A percentile compares a stretch with the other conserved stretches of the same genome.
Conservation (phyloP, 1,140 invertebrate genomes). For the Formica exsecta region DNA sequence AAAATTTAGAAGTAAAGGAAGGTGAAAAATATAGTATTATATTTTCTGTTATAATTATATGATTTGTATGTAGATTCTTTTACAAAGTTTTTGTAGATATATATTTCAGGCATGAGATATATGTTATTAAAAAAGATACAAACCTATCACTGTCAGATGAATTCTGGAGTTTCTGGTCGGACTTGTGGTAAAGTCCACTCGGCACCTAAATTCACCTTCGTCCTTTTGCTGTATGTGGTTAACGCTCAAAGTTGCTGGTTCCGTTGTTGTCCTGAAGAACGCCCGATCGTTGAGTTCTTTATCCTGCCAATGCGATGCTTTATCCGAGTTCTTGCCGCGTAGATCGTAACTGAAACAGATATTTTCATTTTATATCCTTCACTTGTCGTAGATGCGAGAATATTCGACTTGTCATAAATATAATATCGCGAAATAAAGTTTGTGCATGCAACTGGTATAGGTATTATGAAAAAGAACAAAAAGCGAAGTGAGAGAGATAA, state of each 20-base stretch:
- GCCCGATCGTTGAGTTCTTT: slow-evolving; percentile 87
- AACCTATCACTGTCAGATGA: slow-evolving; percentile 93
- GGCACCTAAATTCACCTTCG: slow-evolving; percentile 91
- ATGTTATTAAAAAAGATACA: slow-evolving; percentile 82
- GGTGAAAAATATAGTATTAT: not conserved
- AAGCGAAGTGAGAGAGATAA: not conserved
- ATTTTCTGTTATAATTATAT: too few species aligned
- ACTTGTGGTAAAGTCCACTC: slow-evolving; percentile 93
- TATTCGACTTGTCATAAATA: not conserved
- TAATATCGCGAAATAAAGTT: not conserved
- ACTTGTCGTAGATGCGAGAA: not conserved
- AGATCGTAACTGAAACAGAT: slow-evolving; percentile 88
- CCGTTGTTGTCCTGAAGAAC: slow-evolving; percentile 87
- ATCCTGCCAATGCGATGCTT: slow-evolving; percentile 88
- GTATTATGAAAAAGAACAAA: not conserved
- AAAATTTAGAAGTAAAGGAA: slow-evolving; percentile 3
- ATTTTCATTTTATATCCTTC: slow-evolving; percentile 7
- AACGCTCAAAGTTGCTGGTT: slow-evolving; percentile 89
- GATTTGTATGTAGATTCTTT: not conserved
- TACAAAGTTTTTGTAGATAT: not conserved
- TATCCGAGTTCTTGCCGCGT: slow-evolving; percentile 86
- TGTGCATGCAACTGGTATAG: not conserved
- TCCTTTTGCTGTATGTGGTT: slow-evolving; percentile 89
- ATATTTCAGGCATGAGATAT: not conserved
- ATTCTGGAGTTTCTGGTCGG: slow-evolving; percentile 93